These are phyloP conservation scores for Nematopogon swammerdamellus DNA, from an alignment of 2,888 invertebrate genomes.

Conservation along the genomic window DNA sequence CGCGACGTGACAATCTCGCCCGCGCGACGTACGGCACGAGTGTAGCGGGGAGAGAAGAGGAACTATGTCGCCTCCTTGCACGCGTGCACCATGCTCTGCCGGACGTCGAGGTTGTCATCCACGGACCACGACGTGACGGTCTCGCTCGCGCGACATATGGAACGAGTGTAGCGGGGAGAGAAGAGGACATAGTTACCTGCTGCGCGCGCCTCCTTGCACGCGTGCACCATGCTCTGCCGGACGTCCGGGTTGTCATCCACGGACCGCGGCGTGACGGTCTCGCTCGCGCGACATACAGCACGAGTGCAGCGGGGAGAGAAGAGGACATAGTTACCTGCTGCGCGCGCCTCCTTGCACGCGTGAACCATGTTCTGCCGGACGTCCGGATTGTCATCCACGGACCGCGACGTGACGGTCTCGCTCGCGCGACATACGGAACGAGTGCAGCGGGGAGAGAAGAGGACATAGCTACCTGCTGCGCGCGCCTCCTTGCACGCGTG, in stretches of 20 bases:
- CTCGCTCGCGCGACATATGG: conserved; percentile 82
- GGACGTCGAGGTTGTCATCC: conserved; percentile 89
- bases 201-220: conserved; percentile 75
- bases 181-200: conserved; percentile 54
- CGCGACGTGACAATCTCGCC: conserved; percentile 40
- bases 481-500: conserved; percentile 97
- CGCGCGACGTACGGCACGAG: conserved; percentile 75
- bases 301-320: conserved; percentile 80
- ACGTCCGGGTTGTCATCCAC: conserved; percentile 84
- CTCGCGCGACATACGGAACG: conserved; percentile 41
- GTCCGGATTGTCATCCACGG: conserved; percentile 56
- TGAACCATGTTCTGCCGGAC: conserved; percentile 97
- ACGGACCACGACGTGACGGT: too few species aligned
- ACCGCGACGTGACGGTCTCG: conserved; percentile 71
- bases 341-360: conserved; percentile 88
- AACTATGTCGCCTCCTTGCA: conserved; percentile 87
- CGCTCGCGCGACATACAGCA: conserved; percentile 39
- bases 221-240: conserved; percentile 87
- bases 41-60: too few species aligned
- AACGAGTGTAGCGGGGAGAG: conserved; percentile 12
- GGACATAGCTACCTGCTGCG: conserved; percentile 72
- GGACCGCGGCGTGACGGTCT: conserved; percentile 67
- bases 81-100: conserved; percentile 88
- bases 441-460: conserved; percentile 75
- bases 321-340: conserved; percentile 54